Evolutionary conservation across 2,797 vertebrate genomes (phyloP).

Genomic region (Chaunax sp.): DNA sequence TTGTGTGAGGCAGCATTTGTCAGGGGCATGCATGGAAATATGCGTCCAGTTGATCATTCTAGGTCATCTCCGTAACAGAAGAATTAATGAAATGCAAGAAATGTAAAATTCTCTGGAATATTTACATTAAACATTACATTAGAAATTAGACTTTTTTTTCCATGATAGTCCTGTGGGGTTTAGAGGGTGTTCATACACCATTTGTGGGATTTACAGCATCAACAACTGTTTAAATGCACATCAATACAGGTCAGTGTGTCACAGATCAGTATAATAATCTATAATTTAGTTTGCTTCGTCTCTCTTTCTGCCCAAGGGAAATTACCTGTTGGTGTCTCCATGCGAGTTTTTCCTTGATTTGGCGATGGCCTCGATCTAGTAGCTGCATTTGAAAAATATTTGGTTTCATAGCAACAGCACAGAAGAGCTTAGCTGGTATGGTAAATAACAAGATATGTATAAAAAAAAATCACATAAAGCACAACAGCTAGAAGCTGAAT

Average conservation of each 20-base stretch:
- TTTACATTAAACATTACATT: background rate
- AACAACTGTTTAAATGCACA: constrained; percentile 1
- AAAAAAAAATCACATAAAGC: no score
- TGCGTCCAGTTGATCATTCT: constrained; percentile 2
- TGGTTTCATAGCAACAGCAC: no score
- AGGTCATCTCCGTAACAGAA: background rate
- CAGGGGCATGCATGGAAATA: background rate
- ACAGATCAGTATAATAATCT: constrained; percentile 15
- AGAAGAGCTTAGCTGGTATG: no score
- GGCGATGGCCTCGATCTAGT: background rate
- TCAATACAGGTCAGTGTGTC: constrained; percentile 16
- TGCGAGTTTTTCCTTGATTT: background rate
- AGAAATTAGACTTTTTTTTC: background rate
- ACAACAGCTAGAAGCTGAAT: no score
- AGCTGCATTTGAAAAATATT: background rate
- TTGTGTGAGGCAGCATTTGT: constrained; percentile 17
- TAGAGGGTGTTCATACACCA: background rate
- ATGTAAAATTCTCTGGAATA: background rate
- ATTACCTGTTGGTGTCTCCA: background rate
- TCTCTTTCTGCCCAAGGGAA: background rate
- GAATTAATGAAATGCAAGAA: background rate
- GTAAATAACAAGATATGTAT: no score
- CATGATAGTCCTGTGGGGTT: background rate
- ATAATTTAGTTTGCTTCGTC: constrained; percentile 17
- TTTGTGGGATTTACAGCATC: no score